These are phyloP conservation scores for Blastomussa wellsi DNA, from an alignment of 92 coral and sea anemone genomes.

Conservation along the genomic window DNA sequence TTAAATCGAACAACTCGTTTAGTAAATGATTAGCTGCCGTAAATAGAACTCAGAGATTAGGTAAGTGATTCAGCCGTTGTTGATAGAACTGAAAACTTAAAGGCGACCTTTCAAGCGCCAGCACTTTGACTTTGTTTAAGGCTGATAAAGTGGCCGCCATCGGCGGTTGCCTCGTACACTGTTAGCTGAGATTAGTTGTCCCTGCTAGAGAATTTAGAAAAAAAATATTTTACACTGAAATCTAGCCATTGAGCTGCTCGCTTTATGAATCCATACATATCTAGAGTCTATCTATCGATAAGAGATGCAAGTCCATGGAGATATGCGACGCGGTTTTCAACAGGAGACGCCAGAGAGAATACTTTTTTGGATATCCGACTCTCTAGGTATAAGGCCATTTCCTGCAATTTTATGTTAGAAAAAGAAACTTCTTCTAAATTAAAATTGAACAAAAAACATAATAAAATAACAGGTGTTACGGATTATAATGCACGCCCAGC, in stretches of 20 bases:
- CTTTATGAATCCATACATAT: background rate
- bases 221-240: background rate
- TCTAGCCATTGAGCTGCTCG: background rate
- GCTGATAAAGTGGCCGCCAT: background rate
- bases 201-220: background rate
- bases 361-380: constrained; percentile 3
- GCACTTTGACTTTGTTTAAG: background rate
- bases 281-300: background rate
- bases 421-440: background rate
- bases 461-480: background rate
- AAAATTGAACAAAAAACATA: background rate
- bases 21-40: background rate
- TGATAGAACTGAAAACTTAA: background rate
- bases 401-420: background rate
- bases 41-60: background rate
- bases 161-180: too few species aligned
- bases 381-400: background rate
- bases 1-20: background rate
- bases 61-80: background rate
- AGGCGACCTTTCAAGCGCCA: background rate
- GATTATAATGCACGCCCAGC: too few species aligned
- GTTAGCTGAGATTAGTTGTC: too few species aligned
- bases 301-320: background rate
- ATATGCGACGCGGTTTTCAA: background rate
- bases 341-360: background rate